A percentile compares a stretch with the other conserved stretches of the same genome.
Conservation (phyloP, 2,113 vertebrate species). For the Leuciscus idus region DNA sequence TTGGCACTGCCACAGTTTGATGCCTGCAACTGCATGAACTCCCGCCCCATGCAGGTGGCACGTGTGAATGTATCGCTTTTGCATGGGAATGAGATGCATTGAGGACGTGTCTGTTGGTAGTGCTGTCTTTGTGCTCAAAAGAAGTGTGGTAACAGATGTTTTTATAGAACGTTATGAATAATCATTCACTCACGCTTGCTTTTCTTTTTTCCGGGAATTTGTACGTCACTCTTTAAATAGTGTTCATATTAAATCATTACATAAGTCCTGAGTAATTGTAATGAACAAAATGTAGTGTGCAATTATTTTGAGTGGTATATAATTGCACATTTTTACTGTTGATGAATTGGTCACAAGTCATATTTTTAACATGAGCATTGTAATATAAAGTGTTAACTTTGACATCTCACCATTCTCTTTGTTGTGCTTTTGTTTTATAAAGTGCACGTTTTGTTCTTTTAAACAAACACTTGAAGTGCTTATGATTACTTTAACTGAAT, state of each 20-base stretch:
- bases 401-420: neutral
- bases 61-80: conserved; percentile 16
- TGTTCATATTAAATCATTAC: neutral
- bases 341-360: neutral
- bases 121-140: neutral
- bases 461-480: neutral
- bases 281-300: neutral
- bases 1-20: conserved; percentile 28
- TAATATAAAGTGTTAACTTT: neutral
- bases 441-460: neutral
- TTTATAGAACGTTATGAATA: conserved; percentile 9
- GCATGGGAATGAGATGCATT: conserved; percentile 19
- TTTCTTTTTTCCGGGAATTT: neutral
- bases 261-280: neutral
- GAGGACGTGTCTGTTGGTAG: neutral
- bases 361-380: neutral
- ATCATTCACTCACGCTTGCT: neutral
- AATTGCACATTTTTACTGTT: neutral
- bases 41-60: conserved; percentile 13
- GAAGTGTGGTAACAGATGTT: conserved; percentile 38
- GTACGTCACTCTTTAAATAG: neutral
- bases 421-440: neutral
- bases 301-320: neutral
- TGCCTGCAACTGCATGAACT: neutral
- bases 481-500: neutral